A percentile compares a stretch with the other conserved stretches of the same genome.
phyloP scores from a whole-genome alignment of 2,888 invertebrate genomes.

The Venusia cambrica region DNA sequence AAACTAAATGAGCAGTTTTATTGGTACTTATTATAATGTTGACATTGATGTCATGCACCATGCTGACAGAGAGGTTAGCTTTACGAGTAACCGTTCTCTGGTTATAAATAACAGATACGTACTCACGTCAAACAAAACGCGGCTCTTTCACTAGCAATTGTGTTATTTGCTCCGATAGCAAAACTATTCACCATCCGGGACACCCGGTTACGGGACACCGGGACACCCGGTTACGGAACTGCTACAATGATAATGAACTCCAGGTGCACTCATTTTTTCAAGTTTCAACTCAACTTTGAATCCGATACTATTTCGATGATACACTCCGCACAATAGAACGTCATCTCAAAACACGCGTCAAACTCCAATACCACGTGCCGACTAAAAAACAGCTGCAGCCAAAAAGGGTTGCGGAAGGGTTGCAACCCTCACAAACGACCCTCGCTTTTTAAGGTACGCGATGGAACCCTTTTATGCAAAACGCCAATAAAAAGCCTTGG shows the following conservation, averaged over 20 bases:
- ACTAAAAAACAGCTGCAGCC: constrained; percentile 67
- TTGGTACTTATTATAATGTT: too few relatives aligned
- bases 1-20: too few relatives aligned
- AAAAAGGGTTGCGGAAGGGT: constrained; percentile 73
- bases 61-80: too few relatives aligned
- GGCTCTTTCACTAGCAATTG: too few relatives aligned
- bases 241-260: constrained; percentile 8
- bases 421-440: constrained; percentile 44
- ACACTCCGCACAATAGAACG: constrained; percentile 19
- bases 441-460: constrained; percentile 45
- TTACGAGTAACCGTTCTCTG: too few relatives aligned
- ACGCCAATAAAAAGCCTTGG: constrained; percentile 71
- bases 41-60: too few relatives aligned
- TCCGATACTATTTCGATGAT: constrained; percentile 14
- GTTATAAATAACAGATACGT: too few relatives aligned
- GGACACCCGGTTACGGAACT: too few relatives aligned
- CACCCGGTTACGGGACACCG: too few relatives aligned
- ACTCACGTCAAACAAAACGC: too few relatives aligned
- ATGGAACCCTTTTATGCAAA: constrained; percentile 62
- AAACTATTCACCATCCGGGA: constrained; percentile 2
- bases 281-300: constrained; percentile 6
- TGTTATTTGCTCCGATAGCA: too few relatives aligned
- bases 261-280: constrained; percentile 20
- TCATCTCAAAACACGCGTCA: constrained; percentile 27
- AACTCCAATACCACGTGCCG: constrained; percentile 51